phyloP scores from a whole-genome alignment of 2,113 vertebrate species.

The Dermatemys mawii region DNA sequence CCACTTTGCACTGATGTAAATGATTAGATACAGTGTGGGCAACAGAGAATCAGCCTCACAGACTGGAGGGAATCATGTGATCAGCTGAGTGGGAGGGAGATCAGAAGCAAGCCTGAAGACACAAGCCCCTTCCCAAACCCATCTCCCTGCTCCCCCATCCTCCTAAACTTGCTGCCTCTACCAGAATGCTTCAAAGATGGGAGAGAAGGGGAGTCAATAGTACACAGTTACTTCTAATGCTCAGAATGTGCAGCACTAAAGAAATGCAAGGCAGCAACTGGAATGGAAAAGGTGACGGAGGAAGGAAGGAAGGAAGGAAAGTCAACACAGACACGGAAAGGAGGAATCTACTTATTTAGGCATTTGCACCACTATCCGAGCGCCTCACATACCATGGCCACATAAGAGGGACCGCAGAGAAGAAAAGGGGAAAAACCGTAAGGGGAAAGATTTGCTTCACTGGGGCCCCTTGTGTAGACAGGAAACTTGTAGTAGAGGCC shows the following conservation, averaged over 20 bases:
- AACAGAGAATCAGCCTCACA: fast-evolving
- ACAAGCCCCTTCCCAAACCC: background rate
- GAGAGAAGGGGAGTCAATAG: background rate
- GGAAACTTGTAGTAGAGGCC: background rate
- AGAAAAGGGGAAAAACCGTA: background rate
- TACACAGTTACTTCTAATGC: slow-evolving; percentile 4
- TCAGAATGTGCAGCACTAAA: background rate
- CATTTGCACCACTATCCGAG: background rate
- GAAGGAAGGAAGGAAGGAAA: slow-evolving; percentile 3
- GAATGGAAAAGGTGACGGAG: background rate
- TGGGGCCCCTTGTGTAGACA: fast-evolving
- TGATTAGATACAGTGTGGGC: background rate
- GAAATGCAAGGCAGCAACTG: background rate
- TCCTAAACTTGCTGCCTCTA: background rate
- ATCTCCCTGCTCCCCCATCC: background rate
- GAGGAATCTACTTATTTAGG: background rate
- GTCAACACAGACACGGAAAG: slow-evolving; percentile 18
- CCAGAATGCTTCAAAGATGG: background rate
- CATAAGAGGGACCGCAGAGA: fast-evolving
- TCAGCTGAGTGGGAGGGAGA: fast-evolving
- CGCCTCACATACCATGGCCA: background rate
- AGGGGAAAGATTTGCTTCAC: background rate
- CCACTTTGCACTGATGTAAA: background rate
- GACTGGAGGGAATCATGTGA: background rate
- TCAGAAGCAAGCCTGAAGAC: background rate